Evolutionary conservation across 2,113 vertebrate genomes (phyloP).

Genomic region (Nestor notabilis): DNA sequence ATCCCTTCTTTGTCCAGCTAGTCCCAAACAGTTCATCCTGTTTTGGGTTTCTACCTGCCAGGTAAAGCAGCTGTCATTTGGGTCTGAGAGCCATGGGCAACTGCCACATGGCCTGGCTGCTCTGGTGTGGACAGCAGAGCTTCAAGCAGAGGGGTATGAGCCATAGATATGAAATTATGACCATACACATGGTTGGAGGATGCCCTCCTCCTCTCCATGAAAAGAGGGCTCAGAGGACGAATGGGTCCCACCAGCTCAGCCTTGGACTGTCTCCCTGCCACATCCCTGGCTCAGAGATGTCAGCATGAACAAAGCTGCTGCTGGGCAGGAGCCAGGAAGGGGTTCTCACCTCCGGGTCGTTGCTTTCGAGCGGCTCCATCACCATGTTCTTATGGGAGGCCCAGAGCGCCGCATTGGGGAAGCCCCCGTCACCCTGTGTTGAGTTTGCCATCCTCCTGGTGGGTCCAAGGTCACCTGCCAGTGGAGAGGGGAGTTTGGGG

Average conservation of each 20-base stretch:
- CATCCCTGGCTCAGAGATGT: rapidly evolving
- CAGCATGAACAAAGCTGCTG: background rate
- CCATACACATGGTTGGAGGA: background rate
- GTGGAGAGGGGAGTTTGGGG: background rate
- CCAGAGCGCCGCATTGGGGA: slow-evolving; percentile 76
- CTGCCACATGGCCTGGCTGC: background rate
- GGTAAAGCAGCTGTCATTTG: background rate
- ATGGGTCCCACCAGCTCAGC: background rate
- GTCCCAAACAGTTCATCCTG: background rate
- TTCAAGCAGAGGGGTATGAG: background rate
- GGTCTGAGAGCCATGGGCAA: background rate
- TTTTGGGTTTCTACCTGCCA: background rate
- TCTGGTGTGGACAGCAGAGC: background rate
- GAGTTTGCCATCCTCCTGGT: slow-evolving; percentile 61
- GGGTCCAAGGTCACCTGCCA: background rate
- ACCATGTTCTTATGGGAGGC: slow-evolving; percentile 89
- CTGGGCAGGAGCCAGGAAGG: background rate
- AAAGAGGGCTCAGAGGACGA: background rate
- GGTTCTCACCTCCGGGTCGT: slow-evolving; percentile 86
- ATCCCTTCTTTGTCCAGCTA: background rate
- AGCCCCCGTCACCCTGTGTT: slow-evolving; percentile 1
- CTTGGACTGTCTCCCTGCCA: background rate
- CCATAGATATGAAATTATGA: background rate
- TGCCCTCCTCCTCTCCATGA: background rate
- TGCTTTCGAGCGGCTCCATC: slow-evolving; percentile 82